Evolutionary conservation across 2,888 invertebrate genomes (phyloP).

Genomic region (Endotricha flammealis): DNA sequence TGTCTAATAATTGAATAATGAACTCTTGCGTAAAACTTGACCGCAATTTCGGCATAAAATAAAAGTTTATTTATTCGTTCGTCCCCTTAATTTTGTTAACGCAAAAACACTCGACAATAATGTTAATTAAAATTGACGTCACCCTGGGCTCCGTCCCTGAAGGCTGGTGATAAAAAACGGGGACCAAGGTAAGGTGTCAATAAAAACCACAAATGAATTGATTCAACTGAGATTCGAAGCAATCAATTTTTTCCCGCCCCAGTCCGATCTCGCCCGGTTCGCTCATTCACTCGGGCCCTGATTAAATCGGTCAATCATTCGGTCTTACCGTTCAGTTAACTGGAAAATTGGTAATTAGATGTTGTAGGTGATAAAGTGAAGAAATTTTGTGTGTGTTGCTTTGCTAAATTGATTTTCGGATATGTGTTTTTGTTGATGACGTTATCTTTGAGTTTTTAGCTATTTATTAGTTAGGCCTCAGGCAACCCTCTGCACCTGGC

Average conservation of each 20-base stretch:
- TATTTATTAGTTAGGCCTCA: too few species aligned
- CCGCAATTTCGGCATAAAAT: constrained; percentile 2
- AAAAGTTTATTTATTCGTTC: constrained; percentile 9
- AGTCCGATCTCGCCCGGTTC: constrained; percentile 29
- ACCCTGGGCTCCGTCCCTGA: constrained; percentile 17
- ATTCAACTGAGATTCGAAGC: constrained; percentile 61
- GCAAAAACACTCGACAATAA: constrained; percentile 23
- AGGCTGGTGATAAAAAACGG: constrained; percentile 38
- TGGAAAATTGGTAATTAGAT: constrained; percentile 75
- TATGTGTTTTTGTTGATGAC: constrained; percentile 2
- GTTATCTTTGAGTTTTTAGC: too few species aligned
- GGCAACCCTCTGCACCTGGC: too few species aligned
- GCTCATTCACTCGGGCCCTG: constrained; percentile 56
- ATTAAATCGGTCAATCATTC: constrained; percentile 73
- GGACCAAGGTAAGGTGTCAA: constrained; percentile 40
- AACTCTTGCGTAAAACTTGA: background rate
- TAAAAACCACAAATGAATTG: constrained; percentile 71
- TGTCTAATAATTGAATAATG: constrained; percentile 2
- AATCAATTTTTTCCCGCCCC: constrained; percentile 63
- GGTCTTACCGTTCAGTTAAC: constrained; percentile 68
- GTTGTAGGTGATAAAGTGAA: constrained; percentile 59
- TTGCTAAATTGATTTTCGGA: constrained; percentile 1
- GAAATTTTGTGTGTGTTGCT: constrained; percentile 28
- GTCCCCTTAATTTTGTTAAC: constrained; percentile 20
- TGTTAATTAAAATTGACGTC: constrained; percentile 46